These are phyloP conservation scores for Alectura lathami DNA, from an alignment of 2,113 vertebrate species.

Conservation along the genomic window DNA sequence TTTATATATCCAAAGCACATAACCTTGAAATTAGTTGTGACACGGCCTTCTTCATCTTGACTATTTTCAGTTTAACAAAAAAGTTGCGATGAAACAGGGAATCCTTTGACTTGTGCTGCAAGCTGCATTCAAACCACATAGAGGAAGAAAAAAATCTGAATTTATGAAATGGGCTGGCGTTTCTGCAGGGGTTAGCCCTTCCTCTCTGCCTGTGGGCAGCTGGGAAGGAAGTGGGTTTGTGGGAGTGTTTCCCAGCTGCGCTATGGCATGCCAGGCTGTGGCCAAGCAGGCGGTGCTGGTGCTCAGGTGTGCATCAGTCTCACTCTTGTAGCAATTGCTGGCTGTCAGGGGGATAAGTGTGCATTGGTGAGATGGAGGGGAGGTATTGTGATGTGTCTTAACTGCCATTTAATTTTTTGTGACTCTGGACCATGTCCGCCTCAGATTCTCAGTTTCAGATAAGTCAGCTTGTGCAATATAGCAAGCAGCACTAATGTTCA, in stretches of 20 bases:
- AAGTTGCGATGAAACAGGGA: neutral
- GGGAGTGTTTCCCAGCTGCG: neutral
- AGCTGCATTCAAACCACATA: fast-evolving
- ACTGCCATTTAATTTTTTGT: neutral
- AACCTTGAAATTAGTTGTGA: no score
- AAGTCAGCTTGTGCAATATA: neutral
- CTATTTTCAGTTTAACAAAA: no score
- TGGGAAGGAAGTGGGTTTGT: neutral
- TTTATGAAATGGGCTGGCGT: neutral
- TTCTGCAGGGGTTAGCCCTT: neutral
- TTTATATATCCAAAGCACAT: no score
- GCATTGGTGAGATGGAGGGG: neutral
- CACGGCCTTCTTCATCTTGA: fast-evolving
- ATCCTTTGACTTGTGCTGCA: neutral
- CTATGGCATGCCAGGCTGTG: neutral
- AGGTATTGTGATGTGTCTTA: neutral
- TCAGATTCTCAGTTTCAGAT: neutral
- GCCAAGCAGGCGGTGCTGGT: fast-evolving
- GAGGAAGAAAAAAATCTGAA: neutral
- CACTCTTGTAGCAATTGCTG: fast-evolving
- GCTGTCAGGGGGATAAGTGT: neutral
- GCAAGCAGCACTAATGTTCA: fast-evolving
- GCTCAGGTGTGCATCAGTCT: fast-evolving
- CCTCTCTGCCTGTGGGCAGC: neutral
- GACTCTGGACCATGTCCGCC: neutral